Base-by-base conservation (phyloP, 2,888 invertebrate species). In the Tenthredo mesomela region DNA sequence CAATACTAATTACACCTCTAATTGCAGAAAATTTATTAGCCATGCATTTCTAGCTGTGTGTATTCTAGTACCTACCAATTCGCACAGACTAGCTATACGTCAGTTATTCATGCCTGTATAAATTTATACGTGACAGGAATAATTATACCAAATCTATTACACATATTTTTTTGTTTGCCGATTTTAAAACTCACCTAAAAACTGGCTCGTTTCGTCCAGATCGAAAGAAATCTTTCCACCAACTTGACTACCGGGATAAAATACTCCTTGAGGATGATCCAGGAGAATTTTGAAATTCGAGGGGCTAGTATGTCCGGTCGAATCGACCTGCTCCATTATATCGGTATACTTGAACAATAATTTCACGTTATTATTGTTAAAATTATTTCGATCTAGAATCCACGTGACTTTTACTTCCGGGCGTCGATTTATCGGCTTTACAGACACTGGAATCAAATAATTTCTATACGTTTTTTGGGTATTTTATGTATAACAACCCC, bases 191-290 rank as follows among this genome's bases (percentile, higher is more conserved):
- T 70, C 50, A 82, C 82, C 82, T 18, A 50, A 47, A 54, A 67
- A 65, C 15, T n/a, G 18, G 25, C 25, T 88, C 21, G 91, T 88
- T 29, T 87, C 85, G 4, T 86, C 85, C 12, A 91, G 80, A 6
- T 90, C 86, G 25, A 92, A 80, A 6, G 86, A 43, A 61, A 92
- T 89, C 43, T 86, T 88, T 21, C 92, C 92, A 5, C 88, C 86
- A 50, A 92, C 84, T 54, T 82, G 84, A 73, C 90, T 87, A 4
- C 91, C 91, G 58, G 87, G 87, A 73, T 89, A 87, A 84, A 89
- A 91, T n/a, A 91, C 90, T 40, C 89, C 87, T 37, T 91, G 89
- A 2, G 86, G 85, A 80, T 90, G 88, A 85, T 91, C 90, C 40
- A 92, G 87, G 6, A 84, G 70, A 21, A 92, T 86, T 70, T 82